These are phyloP conservation scores for Salmo trutta DNA, from an alignment of 2,797 vertebrate genomes.

Conservation along the genomic window DNA sequence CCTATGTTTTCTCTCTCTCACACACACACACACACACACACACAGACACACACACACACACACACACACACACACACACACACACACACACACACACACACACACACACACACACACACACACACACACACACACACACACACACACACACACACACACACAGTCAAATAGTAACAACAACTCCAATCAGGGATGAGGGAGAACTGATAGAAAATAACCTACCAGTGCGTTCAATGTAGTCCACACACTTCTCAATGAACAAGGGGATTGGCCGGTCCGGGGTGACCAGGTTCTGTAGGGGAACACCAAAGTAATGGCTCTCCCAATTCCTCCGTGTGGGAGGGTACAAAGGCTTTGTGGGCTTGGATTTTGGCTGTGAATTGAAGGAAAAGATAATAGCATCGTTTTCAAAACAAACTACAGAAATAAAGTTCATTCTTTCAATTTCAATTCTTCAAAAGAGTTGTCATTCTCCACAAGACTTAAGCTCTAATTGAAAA, in stretches of 20 bases:
- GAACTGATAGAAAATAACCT: conserved; percentile 55
- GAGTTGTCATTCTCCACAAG: conserved; percentile 21
- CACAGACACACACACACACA: too few relatives aligned
- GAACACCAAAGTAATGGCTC: conserved; percentile 98
- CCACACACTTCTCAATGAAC: conserved; percentile 97
- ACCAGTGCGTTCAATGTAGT: conserved; percentile 98
- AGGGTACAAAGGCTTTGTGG: conserved; percentile 91
- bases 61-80: too few relatives aligned
- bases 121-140: too few relatives aligned
- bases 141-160: background rate
- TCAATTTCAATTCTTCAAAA: conserved; percentile 62
- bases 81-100: background rate
- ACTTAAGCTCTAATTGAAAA: conserved; percentile 42
- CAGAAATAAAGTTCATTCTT: conserved; percentile 38
- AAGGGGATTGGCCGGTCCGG: conserved; percentile 90
- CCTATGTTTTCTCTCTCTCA: background rate
- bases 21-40: background rate
- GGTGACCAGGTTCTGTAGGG: conserved; percentile 91
- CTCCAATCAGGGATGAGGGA: background rate
- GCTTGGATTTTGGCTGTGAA: conserved; percentile 84
- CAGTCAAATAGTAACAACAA: background rate
- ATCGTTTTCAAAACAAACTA: too few relatives aligned
- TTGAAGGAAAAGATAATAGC: background rate
- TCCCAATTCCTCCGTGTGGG: conserved; percentile 98
- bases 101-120: background rate